Evolutionary conservation across 37 sponge, comb jelly and placozoan species (phyloP), one percentile per base, ranked within the genome.

Genomic region (Mnemiopsis leidyi): DNA sequence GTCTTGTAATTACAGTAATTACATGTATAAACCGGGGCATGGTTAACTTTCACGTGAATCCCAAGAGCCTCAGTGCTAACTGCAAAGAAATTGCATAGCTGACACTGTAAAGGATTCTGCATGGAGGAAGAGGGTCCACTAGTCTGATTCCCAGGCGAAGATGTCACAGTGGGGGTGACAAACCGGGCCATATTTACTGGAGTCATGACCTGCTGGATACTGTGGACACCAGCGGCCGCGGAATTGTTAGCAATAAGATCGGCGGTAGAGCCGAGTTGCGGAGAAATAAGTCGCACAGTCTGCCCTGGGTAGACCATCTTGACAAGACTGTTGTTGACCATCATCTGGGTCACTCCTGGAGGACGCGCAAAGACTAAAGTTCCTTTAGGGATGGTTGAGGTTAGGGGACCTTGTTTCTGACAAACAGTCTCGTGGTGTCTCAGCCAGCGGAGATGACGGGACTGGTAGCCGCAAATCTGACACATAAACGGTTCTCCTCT

Each of bases 401-500:
- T 71, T n/a, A 30, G 73, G 32, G 79, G 20, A 7, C 32, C 79
- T 13, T 48, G 61, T 48, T 18, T 48, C 61, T 23, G 40, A 25
- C 90, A 85, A 0, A 37, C 39, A 23, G 61, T 39, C 2, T 38
- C 61, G 48, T 85, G 90, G 20, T 85, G 9, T 23, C 40, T 23
- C 30, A 85, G 29, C 29, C 29, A 85, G 2, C 90, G 9, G 39
- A 85, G 40, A 33, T 85, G 61, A 16, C 90, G 39, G 32, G 90
- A 36, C 61, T 85, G 33, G 90, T 85, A 85, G 29, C 90, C 35
- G 24, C 90, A 85, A 23, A n/a, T 85, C 16, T 85, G 40, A 37
- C 90, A 85, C 90, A 85, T 40, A 18, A 85, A 40, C 29, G 40
- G 26, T 0, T 38, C 40, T 9, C 29, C 61, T 3, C 48, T 28